These are phyloP conservation scores for Tenebrio molitor DNA, from an alignment of 1,140 invertebrate species.

Conservation along the genomic window DNA sequence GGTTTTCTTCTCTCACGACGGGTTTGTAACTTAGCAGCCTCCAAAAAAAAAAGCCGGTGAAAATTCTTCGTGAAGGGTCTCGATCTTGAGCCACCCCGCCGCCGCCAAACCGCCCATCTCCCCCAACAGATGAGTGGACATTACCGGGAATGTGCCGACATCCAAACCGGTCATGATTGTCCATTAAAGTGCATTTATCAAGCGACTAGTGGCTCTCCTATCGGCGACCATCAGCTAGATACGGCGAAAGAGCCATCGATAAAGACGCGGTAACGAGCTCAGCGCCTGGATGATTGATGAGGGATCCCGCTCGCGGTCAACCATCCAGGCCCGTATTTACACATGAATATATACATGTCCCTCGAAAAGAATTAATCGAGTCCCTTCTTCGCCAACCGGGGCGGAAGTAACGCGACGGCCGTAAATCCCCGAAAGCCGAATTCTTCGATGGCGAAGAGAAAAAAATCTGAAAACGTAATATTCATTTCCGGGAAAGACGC, in stretches of 20 bases:
- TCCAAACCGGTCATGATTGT: slow-evolving; percentile 33
- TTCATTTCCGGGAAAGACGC: slow-evolving; percentile 51
- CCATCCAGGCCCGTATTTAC: slow-evolving; percentile 13
- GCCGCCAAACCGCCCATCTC: too few relatives aligned
- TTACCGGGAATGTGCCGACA: slow-evolving; percentile 22
- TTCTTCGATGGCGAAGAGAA: slow-evolving; percentile 41
- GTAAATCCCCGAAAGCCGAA: slow-evolving; percentile 11
- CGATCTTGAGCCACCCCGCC: too few relatives aligned
- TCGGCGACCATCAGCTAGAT: slow-evolving; percentile 13
- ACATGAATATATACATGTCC: slow-evolving; percentile 41
- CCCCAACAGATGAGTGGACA: slow-evolving; percentile 15
- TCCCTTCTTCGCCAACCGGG: slow-evolving; percentile 18
- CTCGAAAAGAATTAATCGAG: slow-evolving; percentile 15
- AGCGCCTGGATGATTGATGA: slow-evolving; percentile 31
- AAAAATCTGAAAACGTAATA: slow-evolving; percentile 53
- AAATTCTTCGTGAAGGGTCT: too few relatives aligned
- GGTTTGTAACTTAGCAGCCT: too few relatives aligned
- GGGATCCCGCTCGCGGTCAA: slow-evolving; percentile 3
- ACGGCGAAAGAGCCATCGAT: slow-evolving; percentile 33
- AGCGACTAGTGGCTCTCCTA: slow-evolving; percentile 22
- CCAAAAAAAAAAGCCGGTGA: too few relatives aligned
- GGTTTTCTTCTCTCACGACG: too few relatives aligned
- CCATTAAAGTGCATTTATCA: slow-evolving; percentile 37
- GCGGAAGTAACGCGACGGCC: slow-evolving; percentile 11
- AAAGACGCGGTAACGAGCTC: slow-evolving; percentile 29